A percentile compares a stretch with the other conserved stretches of the same genome.
Evolutionary conservation across 2,797 vertebrate genomes (phyloP).

Genomic region (Pagetopsis macropterus): DNA sequence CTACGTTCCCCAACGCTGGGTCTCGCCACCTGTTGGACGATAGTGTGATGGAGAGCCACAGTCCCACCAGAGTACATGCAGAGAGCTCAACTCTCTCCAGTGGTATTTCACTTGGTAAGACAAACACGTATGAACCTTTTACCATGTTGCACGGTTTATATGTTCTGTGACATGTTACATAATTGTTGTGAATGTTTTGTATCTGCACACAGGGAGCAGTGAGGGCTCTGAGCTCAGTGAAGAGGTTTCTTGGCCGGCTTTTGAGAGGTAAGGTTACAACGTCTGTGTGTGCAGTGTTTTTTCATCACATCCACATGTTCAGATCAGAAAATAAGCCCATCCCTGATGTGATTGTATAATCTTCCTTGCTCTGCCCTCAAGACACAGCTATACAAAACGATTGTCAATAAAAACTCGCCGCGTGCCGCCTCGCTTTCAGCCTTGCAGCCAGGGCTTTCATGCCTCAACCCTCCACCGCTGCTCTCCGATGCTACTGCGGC

Average conservation of each 20-base stretch:
- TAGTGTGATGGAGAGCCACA: conserved; percentile 96
- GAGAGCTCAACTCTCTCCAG: conserved; percentile 98
- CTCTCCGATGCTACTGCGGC: conserved; percentile 51
- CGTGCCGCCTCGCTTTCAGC: conserved; percentile 39
- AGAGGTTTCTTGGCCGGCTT: conserved; percentile 97
- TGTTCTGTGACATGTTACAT: neutral
- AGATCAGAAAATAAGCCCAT: conserved; percentile 33
- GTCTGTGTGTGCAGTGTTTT: conserved; percentile 11
- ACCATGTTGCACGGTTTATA: neutral
- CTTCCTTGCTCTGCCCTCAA: conserved; percentile 49
- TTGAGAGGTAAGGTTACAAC: conserved; percentile 91
- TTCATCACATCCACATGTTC: conserved; percentile 34
- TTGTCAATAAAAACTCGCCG: conserved; percentile 38
- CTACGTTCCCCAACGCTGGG: conserved; percentile 96
- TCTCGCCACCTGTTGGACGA: conserved; percentile 96
- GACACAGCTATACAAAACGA: conserved; percentile 39
- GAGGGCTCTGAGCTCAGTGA: conserved; percentile 98
- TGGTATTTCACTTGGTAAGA: conserved; percentile 94
- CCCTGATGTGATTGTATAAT: conserved; percentile 28
- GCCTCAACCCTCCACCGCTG: conserved; percentile 49
- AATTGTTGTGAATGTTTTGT: conserved; percentile 19
- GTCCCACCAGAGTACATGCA: conserved; percentile 91
- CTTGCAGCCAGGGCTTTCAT: conserved; percentile 42
- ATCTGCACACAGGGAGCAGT: conserved; percentile 88
- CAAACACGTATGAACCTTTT: neutral